Percentiles rank a stretch among this genome's conserved stretches.
Conservation (phyloP, 2,113 vertebrate species). For the Elephantulus edwardii region DNA sequence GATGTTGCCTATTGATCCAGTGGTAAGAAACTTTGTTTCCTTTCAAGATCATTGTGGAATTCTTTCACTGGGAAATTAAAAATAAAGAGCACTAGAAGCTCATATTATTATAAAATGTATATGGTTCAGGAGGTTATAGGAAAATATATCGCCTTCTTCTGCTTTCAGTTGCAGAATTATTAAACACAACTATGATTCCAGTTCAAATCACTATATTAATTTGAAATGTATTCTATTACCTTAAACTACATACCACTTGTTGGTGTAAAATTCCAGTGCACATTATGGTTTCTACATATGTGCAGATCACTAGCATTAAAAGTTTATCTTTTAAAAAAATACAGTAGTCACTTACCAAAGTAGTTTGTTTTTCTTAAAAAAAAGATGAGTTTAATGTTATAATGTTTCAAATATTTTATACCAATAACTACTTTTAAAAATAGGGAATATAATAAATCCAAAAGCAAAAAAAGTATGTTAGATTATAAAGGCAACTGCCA, state of each 20-base stretch:
- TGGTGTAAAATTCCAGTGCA: neutral
- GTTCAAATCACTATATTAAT: neutral
- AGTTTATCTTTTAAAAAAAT: neutral
- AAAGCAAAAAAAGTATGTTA: neutral
- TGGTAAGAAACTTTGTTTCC: too few relatives aligned
- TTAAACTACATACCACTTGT: neutral
- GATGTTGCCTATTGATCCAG: too few relatives aligned
- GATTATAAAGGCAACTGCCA: neutral
- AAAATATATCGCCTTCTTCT: neutral
- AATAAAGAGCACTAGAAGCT: neutral
- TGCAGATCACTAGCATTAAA: neutral
- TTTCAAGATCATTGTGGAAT: too few relatives aligned
- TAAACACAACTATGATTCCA: neutral
- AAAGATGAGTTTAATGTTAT: neutral
- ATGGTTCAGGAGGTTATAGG: conserved; percentile 32
- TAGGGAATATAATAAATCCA: neutral
- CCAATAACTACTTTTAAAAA: neutral
- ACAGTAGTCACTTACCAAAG: neutral
- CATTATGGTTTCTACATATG: neutral
- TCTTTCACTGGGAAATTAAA: neutral
- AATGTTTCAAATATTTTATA: neutral
- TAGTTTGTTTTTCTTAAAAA: neutral
- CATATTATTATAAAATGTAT: neutral
- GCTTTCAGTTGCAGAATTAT: too few relatives aligned
- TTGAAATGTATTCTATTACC: neutral